phyloP scores from a whole-genome alignment of 2,888 invertebrate species.

The Sylvicola cinctus region DNA sequence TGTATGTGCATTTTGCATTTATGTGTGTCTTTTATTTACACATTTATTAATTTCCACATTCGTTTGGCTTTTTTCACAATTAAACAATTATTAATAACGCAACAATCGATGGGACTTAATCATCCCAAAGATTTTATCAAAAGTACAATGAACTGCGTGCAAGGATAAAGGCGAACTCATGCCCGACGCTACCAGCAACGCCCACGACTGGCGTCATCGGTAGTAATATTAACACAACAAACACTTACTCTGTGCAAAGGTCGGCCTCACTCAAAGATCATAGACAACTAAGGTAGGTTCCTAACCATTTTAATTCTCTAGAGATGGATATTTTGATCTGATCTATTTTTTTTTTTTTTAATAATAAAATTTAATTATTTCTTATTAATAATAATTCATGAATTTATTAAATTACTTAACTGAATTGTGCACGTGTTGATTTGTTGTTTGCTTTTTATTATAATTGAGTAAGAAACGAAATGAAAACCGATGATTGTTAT shows the following conservation, averaged over 20 bases:
- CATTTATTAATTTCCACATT: not conserved
- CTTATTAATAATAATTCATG: not conserved
- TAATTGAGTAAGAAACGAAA: no score
- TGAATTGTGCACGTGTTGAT: not conserved
- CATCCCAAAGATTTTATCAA: slow-evolving; percentile 54
- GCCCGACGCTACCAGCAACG: slow-evolving; percentile 48
- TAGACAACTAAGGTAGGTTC: slow-evolving; percentile 23
- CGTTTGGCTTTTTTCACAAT: slow-evolving; percentile 2
- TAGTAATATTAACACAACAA: slow-evolving; percentile 24
- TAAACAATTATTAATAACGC: not conserved
- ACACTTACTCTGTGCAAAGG: slow-evolving; percentile 31
- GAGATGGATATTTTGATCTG: not conserved
- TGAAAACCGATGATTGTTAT: no score
- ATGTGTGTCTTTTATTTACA: no score
- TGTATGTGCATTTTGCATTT: no score
- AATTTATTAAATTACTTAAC: not conserved
- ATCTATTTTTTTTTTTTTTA: not conserved
- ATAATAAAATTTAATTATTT: slow-evolving; percentile 1
- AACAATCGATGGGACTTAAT: not conserved
- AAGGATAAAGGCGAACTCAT: slow-evolving; percentile 72
- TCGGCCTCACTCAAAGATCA: slow-evolving; percentile 37
- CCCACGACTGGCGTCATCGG: slow-evolving; percentile 24
- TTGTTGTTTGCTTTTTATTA: no score
- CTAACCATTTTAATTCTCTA: not conserved
- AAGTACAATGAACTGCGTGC: slow-evolving; percentile 72